Evolutionary conservation across 1,140 invertebrate genomes (phyloP).

Genomic region (Bombus affinis): DNA sequence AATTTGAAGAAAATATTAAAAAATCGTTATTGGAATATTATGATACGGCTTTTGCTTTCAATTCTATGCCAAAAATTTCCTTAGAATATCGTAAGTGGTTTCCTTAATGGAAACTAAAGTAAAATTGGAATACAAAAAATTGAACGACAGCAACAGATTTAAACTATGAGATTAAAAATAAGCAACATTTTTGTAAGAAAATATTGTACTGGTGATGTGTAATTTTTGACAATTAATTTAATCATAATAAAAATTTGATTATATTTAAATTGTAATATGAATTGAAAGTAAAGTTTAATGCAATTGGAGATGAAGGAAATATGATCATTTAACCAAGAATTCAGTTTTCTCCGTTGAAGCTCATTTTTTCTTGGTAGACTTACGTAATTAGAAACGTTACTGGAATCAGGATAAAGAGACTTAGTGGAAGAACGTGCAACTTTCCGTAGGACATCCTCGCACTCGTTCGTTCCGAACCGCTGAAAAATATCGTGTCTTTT

Average conservation of each 20-base stretch:
- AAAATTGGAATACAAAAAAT: neutral
- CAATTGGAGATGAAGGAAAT: neutral
- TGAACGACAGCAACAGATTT: neutral
- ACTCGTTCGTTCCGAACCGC: neutral
- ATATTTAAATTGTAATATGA: too few relatives aligned
- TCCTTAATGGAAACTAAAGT: neutral
- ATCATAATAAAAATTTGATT: too few relatives aligned
- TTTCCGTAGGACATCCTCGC: slow-evolving; percentile 72
- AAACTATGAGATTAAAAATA: neutral
- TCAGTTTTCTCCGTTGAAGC: neutral
- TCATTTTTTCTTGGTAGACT: slow-evolving; percentile 59
- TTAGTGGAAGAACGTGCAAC: slow-evolving; percentile 80
- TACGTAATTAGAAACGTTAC: slow-evolving; percentile 82
- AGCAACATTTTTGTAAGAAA: neutral
- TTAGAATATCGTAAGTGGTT: neutral
- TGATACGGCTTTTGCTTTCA: too few relatives aligned
- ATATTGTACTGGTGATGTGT: too few relatives aligned
- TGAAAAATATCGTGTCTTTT: slow-evolving; percentile 41
- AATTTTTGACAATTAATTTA: too few relatives aligned
- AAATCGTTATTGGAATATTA: too few relatives aligned
- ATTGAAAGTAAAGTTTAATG: neutral
- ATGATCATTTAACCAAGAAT: neutral
- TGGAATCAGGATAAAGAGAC: slow-evolving; percentile 80
- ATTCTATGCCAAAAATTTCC: neutral
- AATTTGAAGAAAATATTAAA: too few relatives aligned